A percentile compares a stretch with the other conserved stretches of the same genome.
Conservation (phyloP, 2,113 vertebrate species). For the Anser cygnoides region DNA sequence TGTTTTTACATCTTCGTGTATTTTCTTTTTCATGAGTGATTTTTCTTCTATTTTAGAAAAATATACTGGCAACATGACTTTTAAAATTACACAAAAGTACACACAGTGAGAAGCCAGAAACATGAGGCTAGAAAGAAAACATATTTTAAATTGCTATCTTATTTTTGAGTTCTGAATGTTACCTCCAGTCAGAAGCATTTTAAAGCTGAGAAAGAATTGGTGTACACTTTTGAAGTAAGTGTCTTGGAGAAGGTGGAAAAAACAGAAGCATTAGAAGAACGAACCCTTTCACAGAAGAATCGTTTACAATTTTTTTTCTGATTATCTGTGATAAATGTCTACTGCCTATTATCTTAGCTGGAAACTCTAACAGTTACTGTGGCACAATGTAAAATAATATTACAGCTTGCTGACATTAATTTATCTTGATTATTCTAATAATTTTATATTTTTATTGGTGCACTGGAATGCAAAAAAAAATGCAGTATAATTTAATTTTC, state of each 20-base stretch:
- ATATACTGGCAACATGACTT: neutral
- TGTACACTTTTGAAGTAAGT: slow-evolving; percentile 37
- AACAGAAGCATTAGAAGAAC: neutral
- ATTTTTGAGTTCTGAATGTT: slow-evolving; percentile 34
- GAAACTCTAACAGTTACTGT: slow-evolving; percentile 25
- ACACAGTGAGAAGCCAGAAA: neutral
- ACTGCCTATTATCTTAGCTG: slow-evolving; percentile 26
- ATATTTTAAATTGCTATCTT: slow-evolving; percentile 47
- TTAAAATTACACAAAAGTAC: neutral
- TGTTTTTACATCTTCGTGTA: neutral
- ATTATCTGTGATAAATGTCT: slow-evolving; percentile 35
- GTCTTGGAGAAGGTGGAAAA: neutral
- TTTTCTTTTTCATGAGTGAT: neutral
- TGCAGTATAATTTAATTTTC: slow-evolving; percentile 74
- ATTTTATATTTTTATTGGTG: slow-evolving; percentile 72
- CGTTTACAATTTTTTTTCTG: slow-evolving; percentile 17
- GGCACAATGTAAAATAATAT: slow-evolving; percentile 60
- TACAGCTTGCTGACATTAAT: slow-evolving; percentile 58
- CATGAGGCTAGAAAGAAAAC: neutral
- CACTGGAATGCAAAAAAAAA: slow-evolving; percentile 54
- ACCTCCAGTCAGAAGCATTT: slow-evolving; percentile 39
- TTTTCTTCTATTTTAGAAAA: neutral
- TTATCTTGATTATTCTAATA: slow-evolving; percentile 75
- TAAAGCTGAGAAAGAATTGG: slow-evolving; percentile 25
- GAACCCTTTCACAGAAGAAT: neutral